A percentile compares a stretch with the other conserved stretches of the same genome.
Evolutionary conservation across 2,888 invertebrate genomes (phyloP).

Genomic region (Acanthoscelides obtectus): DNA sequence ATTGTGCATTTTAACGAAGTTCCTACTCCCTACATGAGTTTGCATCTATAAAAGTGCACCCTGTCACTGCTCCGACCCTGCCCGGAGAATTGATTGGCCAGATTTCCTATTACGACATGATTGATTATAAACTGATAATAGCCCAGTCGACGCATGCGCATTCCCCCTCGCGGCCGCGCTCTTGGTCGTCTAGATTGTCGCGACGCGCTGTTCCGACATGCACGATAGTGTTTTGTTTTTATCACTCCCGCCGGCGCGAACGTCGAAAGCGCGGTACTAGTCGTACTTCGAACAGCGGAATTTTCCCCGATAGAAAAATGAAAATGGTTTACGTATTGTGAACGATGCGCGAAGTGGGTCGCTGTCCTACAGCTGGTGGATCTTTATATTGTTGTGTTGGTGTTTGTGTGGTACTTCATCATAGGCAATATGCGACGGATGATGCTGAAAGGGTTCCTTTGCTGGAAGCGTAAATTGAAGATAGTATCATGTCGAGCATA

Average conservation of each 20-base stretch:
- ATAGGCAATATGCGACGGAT: conserved; percentile 32
- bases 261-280: neutral
- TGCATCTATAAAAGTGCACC: neutral
- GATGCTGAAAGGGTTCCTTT: conserved; percentile 33
- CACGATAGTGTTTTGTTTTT: neutral
- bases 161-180: neutral
- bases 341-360: neutral
- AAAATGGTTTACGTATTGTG: neutral
- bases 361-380: neutral
- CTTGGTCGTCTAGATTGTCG: neutral
- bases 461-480: conserved; percentile 41
- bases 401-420: conserved; percentile 14
- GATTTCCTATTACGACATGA: conserved; percentile 36
- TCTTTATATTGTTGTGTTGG: neutral
- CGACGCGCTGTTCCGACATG: neutral
- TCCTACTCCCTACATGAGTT: no score
- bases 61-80: conserved; percentile 10
- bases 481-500: conserved; percentile 42
- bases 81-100: conserved; percentile 30
- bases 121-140: conserved; percentile 38
- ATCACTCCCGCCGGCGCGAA: neutral
- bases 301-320: conserved; percentile 3
- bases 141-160: conserved; percentile 27
- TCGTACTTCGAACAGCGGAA: conserved; percentile 3
- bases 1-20: no score